Percentiles rank a stretch among this genome's conserved stretches.
phyloP scores from a whole-genome alignment of 2,888 invertebrate species.

The Atrina japonica region DNA sequence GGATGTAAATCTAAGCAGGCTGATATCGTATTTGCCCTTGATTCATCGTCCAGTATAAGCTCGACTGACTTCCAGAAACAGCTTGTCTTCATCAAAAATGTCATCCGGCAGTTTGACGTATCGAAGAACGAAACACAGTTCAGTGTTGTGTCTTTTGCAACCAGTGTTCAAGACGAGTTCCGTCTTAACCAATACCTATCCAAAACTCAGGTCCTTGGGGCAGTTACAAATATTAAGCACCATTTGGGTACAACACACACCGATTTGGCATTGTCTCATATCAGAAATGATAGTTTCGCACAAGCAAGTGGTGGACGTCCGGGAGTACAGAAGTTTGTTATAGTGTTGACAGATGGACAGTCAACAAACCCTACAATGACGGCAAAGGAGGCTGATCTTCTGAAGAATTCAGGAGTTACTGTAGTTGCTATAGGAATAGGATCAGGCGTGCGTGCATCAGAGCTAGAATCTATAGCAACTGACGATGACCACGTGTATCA shows the following conservation, averaged over 20 bases:
- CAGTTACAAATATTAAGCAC: constrained; percentile 51
- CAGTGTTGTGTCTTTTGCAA: constrained; percentile 60
- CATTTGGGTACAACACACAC: constrained; percentile 56
- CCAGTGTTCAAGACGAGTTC: constrained; percentile 55
- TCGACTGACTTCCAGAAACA: constrained; percentile 54
- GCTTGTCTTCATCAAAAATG: constrained; percentile 57
- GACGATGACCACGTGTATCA: constrained; percentile 53
- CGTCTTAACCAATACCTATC: constrained; percentile 55
- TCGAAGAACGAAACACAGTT: constrained; percentile 58
- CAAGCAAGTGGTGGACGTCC: constrained; percentile 45
- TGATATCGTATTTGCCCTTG: constrained; percentile 63
- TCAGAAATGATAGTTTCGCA: constrained; percentile 50
- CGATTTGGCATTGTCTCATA: constrained; percentile 49
- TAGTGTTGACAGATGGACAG: constrained; percentile 58
- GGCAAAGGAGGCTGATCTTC: constrained; percentile 44
- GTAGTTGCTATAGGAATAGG: constrained; percentile 63
- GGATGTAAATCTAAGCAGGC: constrained; percentile 57
- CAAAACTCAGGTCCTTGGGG: constrained; percentile 50
- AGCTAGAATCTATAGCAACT: constrained; percentile 55
- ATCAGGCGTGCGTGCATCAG: constrained; percentile 46
- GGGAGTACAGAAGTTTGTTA: constrained; percentile 49
- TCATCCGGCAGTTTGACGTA: constrained; percentile 55
- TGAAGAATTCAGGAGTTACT: constrained; percentile 49
- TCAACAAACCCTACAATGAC: constrained; percentile 51
- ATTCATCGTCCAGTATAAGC: constrained; percentile 60